Conservation (phyloP, 2,888 invertebrate species). For the Chymomyza amoena region DNA sequence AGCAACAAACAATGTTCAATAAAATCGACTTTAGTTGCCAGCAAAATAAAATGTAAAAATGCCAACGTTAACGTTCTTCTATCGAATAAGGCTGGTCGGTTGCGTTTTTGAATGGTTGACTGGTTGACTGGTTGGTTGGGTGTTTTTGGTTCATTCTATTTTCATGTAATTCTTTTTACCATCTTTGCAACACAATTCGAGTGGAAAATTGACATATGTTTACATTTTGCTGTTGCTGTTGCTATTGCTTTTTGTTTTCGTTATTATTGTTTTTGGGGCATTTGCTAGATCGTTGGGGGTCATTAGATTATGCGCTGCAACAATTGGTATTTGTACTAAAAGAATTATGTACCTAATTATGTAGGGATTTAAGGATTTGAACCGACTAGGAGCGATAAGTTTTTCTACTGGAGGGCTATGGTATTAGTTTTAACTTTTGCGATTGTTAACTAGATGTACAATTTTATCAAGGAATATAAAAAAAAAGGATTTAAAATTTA, state of each 20-base stretch:
- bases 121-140: constrained; percentile 16
- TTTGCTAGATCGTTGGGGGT: constrained; percentile 44
- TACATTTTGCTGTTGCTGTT: constrained; percentile 48
- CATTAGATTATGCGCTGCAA: constrained; percentile 49
- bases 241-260: constrained; percentile 25
- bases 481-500: constrained; percentile 1
- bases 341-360: constrained; percentile 16
- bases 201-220: constrained; percentile 75
- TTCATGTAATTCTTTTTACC: constrained; percentile 32
- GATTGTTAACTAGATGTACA: no score
- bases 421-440: no score
- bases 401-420: no score
- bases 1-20: constrained; percentile 53
- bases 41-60: constrained; percentile 49
- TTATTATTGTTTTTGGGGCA: constrained; percentile 18
- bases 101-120: neutral
- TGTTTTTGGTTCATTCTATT: neutral
- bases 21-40: constrained; percentile 67
- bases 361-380: neutral
- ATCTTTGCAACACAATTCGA: constrained; percentile 72
- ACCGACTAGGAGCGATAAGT: no score
- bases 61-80: constrained; percentile 59
- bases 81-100: constrained; percentile 44
- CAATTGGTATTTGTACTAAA: constrained; percentile 22
- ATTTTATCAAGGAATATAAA: no score